Base-by-base conservation (phyloP, 2,113 vertebrate genomes). In the Podarcis raffonei region DNA sequence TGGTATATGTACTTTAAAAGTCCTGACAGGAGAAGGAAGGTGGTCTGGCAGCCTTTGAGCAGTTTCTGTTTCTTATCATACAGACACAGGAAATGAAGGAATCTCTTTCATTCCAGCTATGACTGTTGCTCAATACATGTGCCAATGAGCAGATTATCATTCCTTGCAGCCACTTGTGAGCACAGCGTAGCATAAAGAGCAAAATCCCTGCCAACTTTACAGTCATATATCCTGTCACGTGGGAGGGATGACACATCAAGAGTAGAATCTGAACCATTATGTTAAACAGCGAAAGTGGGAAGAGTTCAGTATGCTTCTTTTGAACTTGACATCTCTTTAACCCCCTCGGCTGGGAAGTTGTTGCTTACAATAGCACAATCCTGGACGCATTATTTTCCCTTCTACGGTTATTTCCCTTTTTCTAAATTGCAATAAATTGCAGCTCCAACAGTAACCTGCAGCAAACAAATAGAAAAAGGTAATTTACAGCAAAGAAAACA, bases 141-240 rank as follows among this genome's bases (percentile, higher is more conserved):
- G 77, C 81, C 87, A 53, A 23, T 87, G 89, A 88, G 88, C 79
- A 94, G 39, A 81, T 79, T 81, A 68, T 81, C 86, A 80, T 90
- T 89, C 88, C 82, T 87, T 74, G 71, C 89, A 79, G 86, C 86
- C 83, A 69, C 48, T 53, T 68, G 32, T 3, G 23, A 85, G 77
- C 57, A 57, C 89, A 92, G 48, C 48, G 9, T 53, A 53, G 89
- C 91, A 88, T 89, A 90, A 90, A 57, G 15, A 81, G 7, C 12
- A 25, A 66, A 18, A 39, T 92, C 59, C 57, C 84, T 91, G 84
- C 42, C 84, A 88, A 87, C 69, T 30, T 88, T 80, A 35, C 39
- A 83, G 86, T 88, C 90, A 91, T 88, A 79, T 81, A 93, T 95
- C 91, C 90, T 83, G 91, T 91, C 90, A 88, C 88, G 87, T 86